A percentile compares a stretch with the other conserved stretches of the same genome.
Evolutionary conservation across 1,140 invertebrate species (phyloP).

Genomic region (Dryas iulia): DNA sequence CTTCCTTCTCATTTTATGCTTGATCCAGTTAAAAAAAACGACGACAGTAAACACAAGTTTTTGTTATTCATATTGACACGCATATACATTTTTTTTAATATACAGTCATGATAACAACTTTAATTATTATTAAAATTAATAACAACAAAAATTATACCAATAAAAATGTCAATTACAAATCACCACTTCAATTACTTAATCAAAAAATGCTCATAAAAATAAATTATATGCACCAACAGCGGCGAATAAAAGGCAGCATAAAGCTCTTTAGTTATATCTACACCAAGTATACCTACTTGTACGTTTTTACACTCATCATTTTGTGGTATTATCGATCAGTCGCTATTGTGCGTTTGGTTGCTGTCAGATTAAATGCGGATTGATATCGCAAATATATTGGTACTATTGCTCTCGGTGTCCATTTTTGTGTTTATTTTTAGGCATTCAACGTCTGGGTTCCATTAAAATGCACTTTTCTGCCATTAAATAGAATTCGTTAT

Average conservation of each 20-base stretch:
- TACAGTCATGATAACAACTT: too few relatives aligned
- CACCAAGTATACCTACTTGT: too few relatives aligned
- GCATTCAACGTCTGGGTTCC: slow-evolving; percentile 15
- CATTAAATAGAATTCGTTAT: slow-evolving; percentile 18
- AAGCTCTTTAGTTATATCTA: background rate
- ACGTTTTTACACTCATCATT: background rate
- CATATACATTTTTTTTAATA: too few relatives aligned
- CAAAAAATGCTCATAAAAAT: too few relatives aligned
- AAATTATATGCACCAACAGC: too few relatives aligned
- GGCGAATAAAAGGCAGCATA: background rate
- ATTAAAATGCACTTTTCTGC: slow-evolving; percentile 27
- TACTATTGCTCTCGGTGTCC: slow-evolving; percentile 23
- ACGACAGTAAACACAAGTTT: too few relatives aligned
- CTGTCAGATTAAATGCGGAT: slow-evolving; percentile 26
- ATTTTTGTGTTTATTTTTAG: slow-evolving; percentile 29
- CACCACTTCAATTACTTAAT: background rate
- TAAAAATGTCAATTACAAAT: too few relatives aligned
- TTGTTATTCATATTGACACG: too few relatives aligned
- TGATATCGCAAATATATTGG: slow-evolving; percentile 25
- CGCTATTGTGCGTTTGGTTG: slow-evolving; percentile 23
- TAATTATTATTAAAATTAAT: too few relatives aligned
- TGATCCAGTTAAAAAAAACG: too few relatives aligned
- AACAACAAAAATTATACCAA: too few relatives aligned
- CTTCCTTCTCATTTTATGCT: too few relatives aligned
- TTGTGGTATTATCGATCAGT: slow-evolving; percentile 27